phyloP scores from a whole-genome alignment of 2,888 invertebrate species.

The Hoplodrina blanda region DNA sequence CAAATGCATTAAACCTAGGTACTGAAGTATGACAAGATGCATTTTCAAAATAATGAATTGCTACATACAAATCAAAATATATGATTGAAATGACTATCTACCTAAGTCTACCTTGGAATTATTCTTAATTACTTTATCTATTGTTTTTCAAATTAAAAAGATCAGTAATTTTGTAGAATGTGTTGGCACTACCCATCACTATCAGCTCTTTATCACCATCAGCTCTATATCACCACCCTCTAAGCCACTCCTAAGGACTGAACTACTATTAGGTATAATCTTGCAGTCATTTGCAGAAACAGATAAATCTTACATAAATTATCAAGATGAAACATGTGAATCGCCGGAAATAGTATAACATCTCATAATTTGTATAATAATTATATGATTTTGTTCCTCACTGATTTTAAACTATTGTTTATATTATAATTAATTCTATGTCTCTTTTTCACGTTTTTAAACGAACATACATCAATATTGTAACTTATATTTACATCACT shows the following conservation, averaged over 20 bases:
- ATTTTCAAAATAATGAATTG: neutral
- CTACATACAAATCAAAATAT: neutral
- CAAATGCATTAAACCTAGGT: neutral
- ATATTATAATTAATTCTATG: constrained; percentile 20
- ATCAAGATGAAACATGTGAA: neutral
- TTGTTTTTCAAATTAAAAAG: no score
- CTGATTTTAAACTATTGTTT: neutral
- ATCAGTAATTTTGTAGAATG: no score
- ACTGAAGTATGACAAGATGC: neutral
- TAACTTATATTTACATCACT: constrained; percentile 79
- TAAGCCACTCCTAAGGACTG: no score
- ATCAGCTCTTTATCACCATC: no score
- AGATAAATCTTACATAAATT: neutral
- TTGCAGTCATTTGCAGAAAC: no score
- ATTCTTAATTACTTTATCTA: no score
- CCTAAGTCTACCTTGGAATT: neutral
- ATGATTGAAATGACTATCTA: neutral
- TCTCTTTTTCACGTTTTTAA: constrained; percentile 25
- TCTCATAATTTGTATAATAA: neutral
- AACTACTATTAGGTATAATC: no score
- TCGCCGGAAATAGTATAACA: constrained; percentile 1
- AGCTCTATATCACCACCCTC: no score
- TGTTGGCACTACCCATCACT: no score
- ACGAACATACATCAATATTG: constrained; percentile 26
- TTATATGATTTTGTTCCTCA: neutral